Evolutionary conservation across 2,888 invertebrate genomes (phyloP).

Genomic region (Cataglyphis altisquamis): DNA sequence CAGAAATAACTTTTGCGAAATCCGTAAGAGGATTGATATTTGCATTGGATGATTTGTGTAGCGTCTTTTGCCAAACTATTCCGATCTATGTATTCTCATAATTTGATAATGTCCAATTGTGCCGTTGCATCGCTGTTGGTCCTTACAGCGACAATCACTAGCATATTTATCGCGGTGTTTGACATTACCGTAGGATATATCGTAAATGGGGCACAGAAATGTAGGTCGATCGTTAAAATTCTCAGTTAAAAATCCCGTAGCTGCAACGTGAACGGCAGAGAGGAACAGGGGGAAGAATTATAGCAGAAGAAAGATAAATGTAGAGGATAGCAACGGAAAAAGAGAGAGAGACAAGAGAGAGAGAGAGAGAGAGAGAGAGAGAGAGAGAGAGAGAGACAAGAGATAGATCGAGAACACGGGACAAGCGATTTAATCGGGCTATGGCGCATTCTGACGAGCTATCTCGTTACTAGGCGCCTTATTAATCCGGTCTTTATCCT

Average conservation of each 20-base stretch:
- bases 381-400: not conserved
- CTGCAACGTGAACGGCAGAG: slow-evolving; percentile 53
- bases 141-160: slow-evolving; percentile 32
- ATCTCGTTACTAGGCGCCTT: slow-evolving; percentile 62
- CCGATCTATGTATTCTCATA: not conserved
- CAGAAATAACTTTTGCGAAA: slow-evolving; percentile 33
- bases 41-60: slow-evolving; percentile 13
- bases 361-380: not conserved
- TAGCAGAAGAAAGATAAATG: slow-evolving; percentile 52
- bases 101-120: slow-evolving; percentile 16
- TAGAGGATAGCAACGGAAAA: slow-evolving; percentile 30
- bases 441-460: slow-evolving; percentile 63
- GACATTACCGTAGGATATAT: slow-evolving; percentile 77
- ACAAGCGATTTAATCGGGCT: slow-evolving; percentile 39
- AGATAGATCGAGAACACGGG: slow-evolving; percentile 46
- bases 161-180: slow-evolving; percentile 74
- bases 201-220: slow-evolving; percentile 78
- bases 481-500: slow-evolving; percentile 60
- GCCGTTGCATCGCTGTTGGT: slow-evolving; percentile 35
- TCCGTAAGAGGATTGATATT: slow-evolving; percentile 8
- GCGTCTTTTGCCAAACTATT: slow-evolving; percentile 25
- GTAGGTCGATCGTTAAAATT: slow-evolving; percentile 84
- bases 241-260: slow-evolving; percentile 82
- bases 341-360: slow-evolving; percentile 10
- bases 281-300: slow-evolving; percentile 36